Evolutionary conservation across 1,140 invertebrate genomes (phyloP), one percentile per base, ranked within the genome.

Genomic region (Pristionchus pacificus): DNA sequence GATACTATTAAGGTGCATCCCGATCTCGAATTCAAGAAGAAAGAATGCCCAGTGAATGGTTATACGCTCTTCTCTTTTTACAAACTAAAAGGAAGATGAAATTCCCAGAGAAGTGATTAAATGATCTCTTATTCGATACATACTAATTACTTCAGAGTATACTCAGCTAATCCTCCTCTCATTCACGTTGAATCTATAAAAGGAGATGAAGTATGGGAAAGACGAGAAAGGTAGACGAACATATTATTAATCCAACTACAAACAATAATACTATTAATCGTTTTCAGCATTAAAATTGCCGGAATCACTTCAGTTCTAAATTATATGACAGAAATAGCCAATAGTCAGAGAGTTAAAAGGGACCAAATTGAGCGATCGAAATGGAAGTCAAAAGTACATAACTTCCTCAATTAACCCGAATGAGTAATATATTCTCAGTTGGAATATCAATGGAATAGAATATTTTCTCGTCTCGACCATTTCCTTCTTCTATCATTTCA

Each of bases 401-500:
- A 14, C 71, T 68, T 33, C n/a, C 58, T 71, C 13, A 73, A 68
- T 70, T 10, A 29, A n/a, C 19, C 24, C 58, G 25, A 32, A 0
- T 74, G 19, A 25, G 29, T 28, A 57, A 25, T 25, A 63, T 1
- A 60, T 77, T 68, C 76, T 64, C 31, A 81, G 80, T 70, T 83
- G 30, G 77, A 83, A 66, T 62, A 59, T 57, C 81, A 81, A 70
- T 81, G 80, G 80, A 78, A 74, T 30, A 66, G 81, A 55, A 68
- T 81, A 0, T 81, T 81, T 49, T 55, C 71, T 28, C 68, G 80
- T 33, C 76, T 80, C 60, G 79, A 81, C 38, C 79, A 82, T 49
- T 70, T 82, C 3, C 77, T 80, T 24, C 58, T 81, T 1, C 71
- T 75, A 29, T 33, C 80, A 0, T 81, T 81, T 60, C 66, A 80